Percentiles rank a stretch among this genome's conserved stretches.
Evolutionary conservation across 2,113 vertebrate species (phyloP).

Genomic region (Elephantulus edwardii): DNA sequence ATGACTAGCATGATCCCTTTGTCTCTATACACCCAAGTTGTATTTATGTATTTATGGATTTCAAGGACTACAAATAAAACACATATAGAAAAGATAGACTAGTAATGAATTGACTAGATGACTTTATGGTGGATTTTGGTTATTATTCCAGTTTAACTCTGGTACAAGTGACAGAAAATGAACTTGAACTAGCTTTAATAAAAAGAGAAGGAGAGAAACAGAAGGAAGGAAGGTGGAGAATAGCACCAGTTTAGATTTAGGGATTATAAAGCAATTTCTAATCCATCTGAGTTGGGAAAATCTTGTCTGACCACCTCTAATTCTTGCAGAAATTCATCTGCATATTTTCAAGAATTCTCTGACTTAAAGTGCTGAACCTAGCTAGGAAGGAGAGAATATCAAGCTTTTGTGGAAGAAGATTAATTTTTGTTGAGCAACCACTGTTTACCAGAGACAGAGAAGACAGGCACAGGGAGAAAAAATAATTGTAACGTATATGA

Average conservation of each 20-base stretch:
- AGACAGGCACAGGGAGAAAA: not conserved
- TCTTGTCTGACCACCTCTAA: not conserved
- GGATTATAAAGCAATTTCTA: not conserved
- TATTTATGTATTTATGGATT: constrained; percentile 24
- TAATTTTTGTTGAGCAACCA: not conserved
- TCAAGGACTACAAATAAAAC: constrained; percentile 28
- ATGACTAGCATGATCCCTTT: not conserved
- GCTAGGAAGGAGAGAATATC: not conserved
- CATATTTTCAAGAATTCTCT: constrained; percentile 30
- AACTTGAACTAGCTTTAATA: constrained; percentile 47
- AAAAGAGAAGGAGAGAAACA: not conserved
- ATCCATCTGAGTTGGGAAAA: not conserved
- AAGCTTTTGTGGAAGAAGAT: not conserved
- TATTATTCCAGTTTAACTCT: constrained; percentile 42
- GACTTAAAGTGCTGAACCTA: not conserved
- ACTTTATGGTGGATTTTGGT: constrained; percentile 44
- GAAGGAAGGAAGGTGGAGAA: not conserved
- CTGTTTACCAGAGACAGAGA: not conserved
- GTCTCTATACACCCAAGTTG: not conserved
- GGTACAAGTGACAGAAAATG: constrained; percentile 37
- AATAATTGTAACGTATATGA: not conserved
- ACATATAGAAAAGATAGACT: constrained; percentile 2
- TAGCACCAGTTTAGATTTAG: not conserved
- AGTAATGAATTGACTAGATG: not conserved
- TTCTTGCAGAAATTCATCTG: not conserved